These are phyloP conservation scores for Hoplias malabaricus DNA, from an alignment of 2,113 vertebrate species.

Conservation along the genomic window DNA sequence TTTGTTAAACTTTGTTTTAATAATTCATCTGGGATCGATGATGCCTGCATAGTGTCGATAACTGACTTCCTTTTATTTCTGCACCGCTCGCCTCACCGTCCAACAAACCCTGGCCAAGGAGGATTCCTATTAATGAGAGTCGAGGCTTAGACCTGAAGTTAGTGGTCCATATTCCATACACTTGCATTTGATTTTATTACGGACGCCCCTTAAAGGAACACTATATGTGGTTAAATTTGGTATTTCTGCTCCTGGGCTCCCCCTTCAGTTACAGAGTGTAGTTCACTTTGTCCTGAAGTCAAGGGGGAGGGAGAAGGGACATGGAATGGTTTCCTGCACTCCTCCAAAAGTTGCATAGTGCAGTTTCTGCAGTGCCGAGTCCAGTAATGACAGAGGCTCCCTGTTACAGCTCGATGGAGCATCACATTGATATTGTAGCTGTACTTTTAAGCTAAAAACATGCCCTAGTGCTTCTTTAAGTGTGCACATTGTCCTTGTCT, in stretches of 20 bases:
- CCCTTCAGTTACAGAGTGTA: no score
- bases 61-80: conserved; percentile 15
- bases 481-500: no score
- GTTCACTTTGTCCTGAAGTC: no score
- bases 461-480: no score
- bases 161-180: background rate
- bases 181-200: background rate
- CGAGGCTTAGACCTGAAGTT: background rate
- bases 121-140: background rate
- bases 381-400: no score
- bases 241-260: no score
- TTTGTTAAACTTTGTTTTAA: conserved; percentile 34
- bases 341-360: no score
- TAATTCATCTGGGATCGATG: conserved; percentile 32
- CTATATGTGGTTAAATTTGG: no score
- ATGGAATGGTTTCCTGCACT: no score
- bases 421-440: background rate
- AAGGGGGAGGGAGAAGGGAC: no score
- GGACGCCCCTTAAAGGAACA: background rate
- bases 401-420: no score
- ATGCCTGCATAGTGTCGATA: background rate
- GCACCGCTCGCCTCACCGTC: conserved; percentile 4
- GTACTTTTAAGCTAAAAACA: background rate
- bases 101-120: conserved; percentile 1
- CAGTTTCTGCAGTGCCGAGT: no score